Evolutionary conservation across 2,113 vertebrate genomes (phyloP), one percentile per base, ranked within the genome.

Genomic region (Oreochromis aureus): DNA sequence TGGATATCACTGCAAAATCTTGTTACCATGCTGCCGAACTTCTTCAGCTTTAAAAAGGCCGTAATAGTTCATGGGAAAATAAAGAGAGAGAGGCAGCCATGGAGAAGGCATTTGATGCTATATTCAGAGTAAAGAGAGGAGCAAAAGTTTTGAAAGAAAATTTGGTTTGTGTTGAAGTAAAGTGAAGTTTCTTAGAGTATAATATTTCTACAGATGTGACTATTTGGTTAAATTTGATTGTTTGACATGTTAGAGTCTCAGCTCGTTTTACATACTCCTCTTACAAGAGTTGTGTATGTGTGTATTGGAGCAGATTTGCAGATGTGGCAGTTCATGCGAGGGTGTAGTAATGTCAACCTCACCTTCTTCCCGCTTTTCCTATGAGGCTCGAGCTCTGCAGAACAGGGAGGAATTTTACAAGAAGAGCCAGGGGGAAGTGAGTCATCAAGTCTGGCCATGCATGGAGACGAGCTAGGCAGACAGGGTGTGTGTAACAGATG

Each of bases 391-490:
- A 19, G 36, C 36, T 88, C 82, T 63, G 83, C 85, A 90, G 54
- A 91, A 66, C 51, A 81, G 83, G 86, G 86, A 85, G 90, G 90
- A 91, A 90, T 92, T 91, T 91, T 88, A 91, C 15, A 22, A 81
- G 61, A 93, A 91, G 83, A 84, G 84, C 89, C 78, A 80, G 86
- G 90, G 82, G 89, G 83, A 92, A 92, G 86, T 96, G 91, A 95
- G 85, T 96, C 93, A 94, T 93, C 91, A 61, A 63, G 63, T 86
- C 82, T 90, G 86, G 80, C 83, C 84, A 81, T 87, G 87, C 86
- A 69, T 83, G 41, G 41, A 89, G 83, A 69, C 19, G 86, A 89
- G 83, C 78, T 58, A 79, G 82, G 88, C 87, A 92, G 89, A 86
- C 66, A 10, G 82, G 73, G 92, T 82, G 91, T 83, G 82, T 80